Percentiles rank a stretch among this genome's conserved stretches.
Conservation (phyloP, 2,113 vertebrate species). For the Apodemus speciosus region DNA sequence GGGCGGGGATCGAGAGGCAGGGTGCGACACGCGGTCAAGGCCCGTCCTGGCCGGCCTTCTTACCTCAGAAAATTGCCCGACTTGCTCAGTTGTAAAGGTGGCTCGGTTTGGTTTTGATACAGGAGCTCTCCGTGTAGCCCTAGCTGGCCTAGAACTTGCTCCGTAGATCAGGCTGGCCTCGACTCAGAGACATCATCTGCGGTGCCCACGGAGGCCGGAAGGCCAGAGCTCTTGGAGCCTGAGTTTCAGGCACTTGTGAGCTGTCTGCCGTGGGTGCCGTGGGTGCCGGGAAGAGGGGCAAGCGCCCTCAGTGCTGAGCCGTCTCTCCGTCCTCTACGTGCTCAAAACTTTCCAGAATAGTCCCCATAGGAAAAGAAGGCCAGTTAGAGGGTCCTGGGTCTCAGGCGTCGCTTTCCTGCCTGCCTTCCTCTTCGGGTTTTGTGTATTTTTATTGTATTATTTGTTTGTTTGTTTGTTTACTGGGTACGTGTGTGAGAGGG, state of each 20-base stretch:
- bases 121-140: neutral
- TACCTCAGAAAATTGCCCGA: neutral
- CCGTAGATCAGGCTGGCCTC: neutral
- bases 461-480: neutral
- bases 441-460: neutral
- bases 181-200: neutral
- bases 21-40: too few relatives aligned
- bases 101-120: neutral
- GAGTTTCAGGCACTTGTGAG: too few relatives aligned
- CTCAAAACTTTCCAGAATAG: neutral
- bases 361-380: neutral
- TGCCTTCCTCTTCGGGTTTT: neutral
- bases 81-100: neutral
- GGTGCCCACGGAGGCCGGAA: too few relatives aligned
- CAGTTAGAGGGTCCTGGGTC: neutral
- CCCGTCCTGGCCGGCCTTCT: neutral
- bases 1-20: neutral
- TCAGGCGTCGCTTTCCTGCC: neutral
- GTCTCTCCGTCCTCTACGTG: neutral
- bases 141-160: neutral
- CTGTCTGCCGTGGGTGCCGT: neutral
- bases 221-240: neutral
- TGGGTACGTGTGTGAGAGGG: too few relatives aligned
- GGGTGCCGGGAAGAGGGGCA: too few relatives aligned
- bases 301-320: too few relatives aligned